Base-by-base conservation (phyloP, 2,888 invertebrate genomes). In the Cryptocheilus praepositus region DNA sequence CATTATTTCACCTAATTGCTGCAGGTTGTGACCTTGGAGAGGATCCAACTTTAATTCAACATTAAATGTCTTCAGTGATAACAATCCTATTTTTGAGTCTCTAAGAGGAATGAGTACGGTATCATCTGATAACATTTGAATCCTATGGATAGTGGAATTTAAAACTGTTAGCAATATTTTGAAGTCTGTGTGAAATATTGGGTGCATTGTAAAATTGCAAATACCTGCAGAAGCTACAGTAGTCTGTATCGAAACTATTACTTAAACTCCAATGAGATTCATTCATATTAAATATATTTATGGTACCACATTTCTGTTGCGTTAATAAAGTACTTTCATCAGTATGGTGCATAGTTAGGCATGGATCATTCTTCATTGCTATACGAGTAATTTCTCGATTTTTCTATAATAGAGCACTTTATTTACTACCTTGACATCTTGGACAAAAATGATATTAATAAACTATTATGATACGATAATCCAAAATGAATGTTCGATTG, bases 261-360 rank as follows among this genome's bases (percentile, higher is more conserved):
- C 91, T 89, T 71, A 92, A 89, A 16, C 71, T 74, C 88, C 88
- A 88, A 67, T 91, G 89, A 68, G 94, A 94, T 64, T 92, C 92
- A 56, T 80, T 76, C 91, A 90, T 75, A 54, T 91, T 89, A 92
- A 94, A 95, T 73, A 93, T 89, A 88, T 94, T 94, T 52, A 93
- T 90, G 59, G 90, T 89, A 71, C 95, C 95, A 69, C 92, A 92
- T 87, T 95, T 95, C 85, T 94, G 93, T 89, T 95, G 95, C 8
- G 94, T 93, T 76, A 95, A 90, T 73, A 95, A 90, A 74, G 92
- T 90, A 73, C 91, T 91, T 63, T 86, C 79, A 13, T 90, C 90
- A 3, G 92, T 90, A 82, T 92, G 92, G 80, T 92, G 90, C 74
- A 94, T 89, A 71, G 92, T 91, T 81, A 93, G 91, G 76, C 93